These are phyloP conservation scores for Abrostola triplasia DNA, from an alignment of 2,888 invertebrate species.

Conservation along the genomic window DNA sequence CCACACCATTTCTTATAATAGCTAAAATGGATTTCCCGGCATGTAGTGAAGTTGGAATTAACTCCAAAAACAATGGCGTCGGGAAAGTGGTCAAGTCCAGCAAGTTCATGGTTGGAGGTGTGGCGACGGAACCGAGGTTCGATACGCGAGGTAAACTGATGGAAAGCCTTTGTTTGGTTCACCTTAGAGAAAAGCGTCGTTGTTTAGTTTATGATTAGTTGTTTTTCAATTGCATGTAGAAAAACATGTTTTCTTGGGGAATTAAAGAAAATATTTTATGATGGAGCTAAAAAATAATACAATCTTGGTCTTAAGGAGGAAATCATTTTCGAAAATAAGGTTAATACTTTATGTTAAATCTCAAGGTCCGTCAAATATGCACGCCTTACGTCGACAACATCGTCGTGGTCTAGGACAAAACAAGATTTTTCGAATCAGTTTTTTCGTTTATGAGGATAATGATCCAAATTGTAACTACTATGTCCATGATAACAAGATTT, in stretches of 20 bases:
- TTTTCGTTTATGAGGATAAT: too few species aligned
- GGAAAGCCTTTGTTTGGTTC: constrained; percentile 39
- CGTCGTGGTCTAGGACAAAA: too few species aligned
- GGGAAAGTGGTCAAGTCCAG: constrained; percentile 51
- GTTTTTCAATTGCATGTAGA: neutral
- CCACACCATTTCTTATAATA: too few species aligned
- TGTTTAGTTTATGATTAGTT: constrained; percentile 7
- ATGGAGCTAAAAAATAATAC: too few species aligned
- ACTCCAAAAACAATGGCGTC: constrained; percentile 50
- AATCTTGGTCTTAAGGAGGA: too few species aligned
- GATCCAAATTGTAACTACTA: too few species aligned
- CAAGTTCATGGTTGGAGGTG: constrained; percentile 60
- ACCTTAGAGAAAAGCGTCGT: constrained; percentile 15
- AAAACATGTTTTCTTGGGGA: neutral
- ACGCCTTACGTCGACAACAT: too few species aligned
- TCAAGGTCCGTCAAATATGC: too few species aligned
- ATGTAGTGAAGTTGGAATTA: constrained; percentile 15
- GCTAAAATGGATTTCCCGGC: neutral
- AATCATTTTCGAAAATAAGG: too few species aligned
- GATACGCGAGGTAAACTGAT: constrained; percentile 21
- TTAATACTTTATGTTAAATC: too few species aligned
- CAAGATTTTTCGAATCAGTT: too few species aligned
- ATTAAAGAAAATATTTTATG: neutral
- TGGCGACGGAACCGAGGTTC: constrained; percentile 45
- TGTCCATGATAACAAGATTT: too few species aligned